Evolutionary conservation across 2,797 vertebrate genomes (phyloP).

Genomic region (Sitta carolinensis): DNA sequence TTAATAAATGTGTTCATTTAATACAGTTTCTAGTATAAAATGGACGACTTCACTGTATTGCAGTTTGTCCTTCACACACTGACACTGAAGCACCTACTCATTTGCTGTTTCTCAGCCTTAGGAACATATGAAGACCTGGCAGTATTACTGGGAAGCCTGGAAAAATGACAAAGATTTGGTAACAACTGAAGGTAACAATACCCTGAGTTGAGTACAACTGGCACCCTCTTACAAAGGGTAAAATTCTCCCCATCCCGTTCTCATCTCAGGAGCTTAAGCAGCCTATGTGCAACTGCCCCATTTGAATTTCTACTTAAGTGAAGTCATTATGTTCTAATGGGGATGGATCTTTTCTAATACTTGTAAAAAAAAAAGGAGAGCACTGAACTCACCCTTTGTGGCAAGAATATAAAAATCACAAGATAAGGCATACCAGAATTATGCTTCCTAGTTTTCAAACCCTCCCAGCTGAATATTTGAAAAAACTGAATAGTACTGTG

Average conservation of each 20-base stretch:
- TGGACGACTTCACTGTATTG: neutral
- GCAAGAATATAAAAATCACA: neutral
- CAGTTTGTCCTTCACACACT: neutral
- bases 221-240: neutral
- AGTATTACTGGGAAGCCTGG: neutral
- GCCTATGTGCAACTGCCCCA: neutral
- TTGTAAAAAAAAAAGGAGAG: neutral
- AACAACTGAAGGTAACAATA: neutral
- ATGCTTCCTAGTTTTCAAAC: neutral
- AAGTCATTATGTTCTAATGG: rapidly evolving
- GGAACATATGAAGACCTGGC: neutral
- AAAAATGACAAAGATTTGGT: neutral
- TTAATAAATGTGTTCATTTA: neutral
- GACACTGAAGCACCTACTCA: neutral
- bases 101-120: neutral
- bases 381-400: neutral
- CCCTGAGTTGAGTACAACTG: neutral
- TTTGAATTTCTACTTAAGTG: neutral
- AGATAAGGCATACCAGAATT: neutral
- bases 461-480: neutral
- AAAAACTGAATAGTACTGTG: neutral
- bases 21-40: neutral
- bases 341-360: neutral
- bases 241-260: neutral
- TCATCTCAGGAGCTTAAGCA: neutral